phyloP scores from a whole-genome alignment of 2,888 invertebrate genomes.

The Cepaea hortensis region DNA sequence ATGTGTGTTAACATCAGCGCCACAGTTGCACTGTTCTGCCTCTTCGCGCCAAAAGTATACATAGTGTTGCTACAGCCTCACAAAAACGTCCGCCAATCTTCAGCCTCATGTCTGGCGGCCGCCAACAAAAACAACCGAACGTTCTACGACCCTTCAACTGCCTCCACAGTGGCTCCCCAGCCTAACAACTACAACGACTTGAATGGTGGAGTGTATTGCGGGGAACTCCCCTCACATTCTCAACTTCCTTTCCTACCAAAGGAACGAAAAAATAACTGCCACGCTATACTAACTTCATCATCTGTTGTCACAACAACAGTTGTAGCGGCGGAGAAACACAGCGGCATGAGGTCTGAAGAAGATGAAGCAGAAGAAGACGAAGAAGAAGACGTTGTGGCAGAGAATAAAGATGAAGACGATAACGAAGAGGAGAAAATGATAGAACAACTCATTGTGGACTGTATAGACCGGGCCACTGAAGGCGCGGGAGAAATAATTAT shows the following conservation, averaged over 20 bases:
- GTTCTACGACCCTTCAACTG: slow-evolving; percentile 53
- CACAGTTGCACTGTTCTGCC: slow-evolving; percentile 83
- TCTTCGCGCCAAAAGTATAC: slow-evolving; percentile 85
- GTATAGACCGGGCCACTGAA: neutral
- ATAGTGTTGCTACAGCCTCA: slow-evolving; percentile 85
- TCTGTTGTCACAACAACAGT: slow-evolving; percentile 13
- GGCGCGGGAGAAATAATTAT: neutral
- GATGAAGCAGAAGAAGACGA: slow-evolving; percentile 10
- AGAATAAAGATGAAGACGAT: slow-evolving; percentile 15
- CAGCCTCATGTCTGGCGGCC: slow-evolving; percentile 62
- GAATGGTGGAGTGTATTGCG: slow-evolving; percentile 46
- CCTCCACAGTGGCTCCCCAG: slow-evolving; percentile 41
- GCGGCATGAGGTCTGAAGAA: neutral
- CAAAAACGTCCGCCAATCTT: slow-evolving; percentile 83
- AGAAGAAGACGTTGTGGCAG: neutral
- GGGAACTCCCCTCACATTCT: slow-evolving; percentile 25
- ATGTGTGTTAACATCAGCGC: slow-evolving; percentile 84
- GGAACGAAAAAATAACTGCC: slow-evolving; percentile 24
- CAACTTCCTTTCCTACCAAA: neutral
- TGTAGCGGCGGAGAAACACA: neutral
- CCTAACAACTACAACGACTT: slow-evolving; percentile 34
- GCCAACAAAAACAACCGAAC: slow-evolving; percentile 52
- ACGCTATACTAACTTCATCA: slow-evolving; percentile 19
- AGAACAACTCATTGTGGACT: neutral
- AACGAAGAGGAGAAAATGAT: slow-evolving; percentile 2